These are phyloP conservation scores for Characodon lateralis DNA, from an alignment of 2,797 vertebrate genomes.

Conservation along the genomic window DNA sequence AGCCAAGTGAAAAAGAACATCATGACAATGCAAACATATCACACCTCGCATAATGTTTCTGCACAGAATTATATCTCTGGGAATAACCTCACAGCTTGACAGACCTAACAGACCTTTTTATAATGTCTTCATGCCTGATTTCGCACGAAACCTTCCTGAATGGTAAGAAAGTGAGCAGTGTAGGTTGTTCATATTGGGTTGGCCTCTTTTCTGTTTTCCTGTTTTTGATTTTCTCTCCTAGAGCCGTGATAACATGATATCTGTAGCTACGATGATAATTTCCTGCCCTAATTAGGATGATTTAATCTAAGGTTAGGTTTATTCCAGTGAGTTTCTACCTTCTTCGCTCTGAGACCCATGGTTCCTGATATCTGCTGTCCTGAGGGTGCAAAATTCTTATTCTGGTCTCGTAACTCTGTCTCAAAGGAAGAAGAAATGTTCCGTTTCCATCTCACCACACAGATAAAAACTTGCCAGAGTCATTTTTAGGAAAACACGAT, in stretches of 20 bases:
- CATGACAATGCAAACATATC: not conserved
- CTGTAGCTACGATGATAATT: constrained; percentile 43
- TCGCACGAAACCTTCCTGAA: not conserved
- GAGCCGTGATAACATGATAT: constrained; percentile 34
- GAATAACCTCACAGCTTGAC: not conserved
- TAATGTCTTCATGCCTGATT: not conserved
- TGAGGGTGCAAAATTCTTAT: constrained; percentile 36
- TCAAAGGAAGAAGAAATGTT: constrained; percentile 20
- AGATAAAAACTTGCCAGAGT: constrained; percentile 44
- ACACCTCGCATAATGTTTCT: not conserved
- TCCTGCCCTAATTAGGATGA: constrained; percentile 41
- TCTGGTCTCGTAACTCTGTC: constrained; percentile 32
- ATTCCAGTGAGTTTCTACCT: constrained; percentile 10
- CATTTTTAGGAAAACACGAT: constrained; percentile 41
- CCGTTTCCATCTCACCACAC: constrained; percentile 42
- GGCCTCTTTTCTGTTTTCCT: constrained; percentile 4
- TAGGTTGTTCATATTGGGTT: constrained; percentile 3
- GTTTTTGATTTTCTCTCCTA: not conserved
- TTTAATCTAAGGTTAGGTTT: constrained; percentile 45
- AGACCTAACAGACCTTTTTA: not conserved
- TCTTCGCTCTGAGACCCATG: constrained; percentile 25
- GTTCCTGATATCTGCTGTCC: constrained; percentile 49
- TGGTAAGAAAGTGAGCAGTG: not conserved
- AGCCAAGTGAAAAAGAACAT: not conserved
- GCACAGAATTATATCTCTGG: not conserved